Evolutionary conservation across 2,113 vertebrate species (phyloP), one percentile per base, ranked within the genome.

Genomic region (Chrysemys picta): DNA sequence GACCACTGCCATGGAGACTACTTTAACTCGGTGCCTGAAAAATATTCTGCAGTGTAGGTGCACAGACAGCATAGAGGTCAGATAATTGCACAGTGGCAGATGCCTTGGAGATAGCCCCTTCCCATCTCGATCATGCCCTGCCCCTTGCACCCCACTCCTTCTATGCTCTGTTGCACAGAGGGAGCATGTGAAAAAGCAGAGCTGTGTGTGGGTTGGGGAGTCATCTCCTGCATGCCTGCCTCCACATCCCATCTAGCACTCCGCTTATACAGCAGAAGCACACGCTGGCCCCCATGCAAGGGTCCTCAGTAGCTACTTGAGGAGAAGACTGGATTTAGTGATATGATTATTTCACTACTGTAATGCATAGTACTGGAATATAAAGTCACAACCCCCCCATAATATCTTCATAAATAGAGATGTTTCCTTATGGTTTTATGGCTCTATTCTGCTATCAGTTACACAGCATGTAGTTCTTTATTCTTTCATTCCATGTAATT

Each of bases 361-460:
- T 92, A 85, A 95, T 79, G 21, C 45, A 65, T 89, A 86, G 54
- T 84, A 52, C 83, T 65, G 83, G 96, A 95, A 96, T 81, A 50
- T n/a, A 42, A 90, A 95, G 87, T 94, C 90, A 95, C 93, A 96
- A 91, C 72, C 81, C 12, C 95, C 31, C 79, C 50, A 94, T 95
- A 87, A 97, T 95, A 95, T 65, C n/a, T 75, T 91, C 95, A 94
- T 95, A 96, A 96, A 93, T 42, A 25, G 89, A 87, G 75, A 88
- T 0, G 5, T 54, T 89, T 92, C 85, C 57, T 81, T 87, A 47
- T 72, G 16, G 45, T 93, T 95, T 97, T 94, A 94, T 93, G 88
- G 78, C 45, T 35, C 85, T 85, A 75, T 75, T 90, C 85, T 96
- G 85, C 85, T 49, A 35, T 87, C 96, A 87, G 75, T 88, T 91